Evolutionary conservation across 2,113 vertebrate genomes (phyloP).

Genomic region (Pyxicephalus adspersus): DNA sequence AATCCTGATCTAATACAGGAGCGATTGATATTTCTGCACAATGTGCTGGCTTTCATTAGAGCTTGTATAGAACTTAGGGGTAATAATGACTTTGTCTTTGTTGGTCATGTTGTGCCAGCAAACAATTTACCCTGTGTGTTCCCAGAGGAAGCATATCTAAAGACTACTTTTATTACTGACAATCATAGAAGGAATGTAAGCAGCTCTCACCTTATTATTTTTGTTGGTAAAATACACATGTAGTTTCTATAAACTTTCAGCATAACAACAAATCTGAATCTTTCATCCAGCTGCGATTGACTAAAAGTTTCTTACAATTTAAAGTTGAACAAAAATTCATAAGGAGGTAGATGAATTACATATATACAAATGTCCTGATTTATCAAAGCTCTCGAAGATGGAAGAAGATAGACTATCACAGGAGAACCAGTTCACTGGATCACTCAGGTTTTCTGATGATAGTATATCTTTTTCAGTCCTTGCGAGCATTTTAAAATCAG

Average conservation of each 20-base stretch:
- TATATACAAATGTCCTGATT: too few species aligned
- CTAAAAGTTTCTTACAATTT: too few species aligned
- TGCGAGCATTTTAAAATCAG: too few species aligned
- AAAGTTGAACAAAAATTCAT: too few species aligned
- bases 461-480: too few species aligned
- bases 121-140: background rate
- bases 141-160: slow-evolving; percentile 10
- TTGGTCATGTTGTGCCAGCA: slow-evolving; percentile 19
- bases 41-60: slow-evolving; percentile 33
- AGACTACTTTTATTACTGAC: background rate
- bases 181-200: slow-evolving; percentile 12
- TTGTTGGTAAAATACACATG: background rate
- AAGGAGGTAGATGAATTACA: too few species aligned
- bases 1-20: slow-evolving; percentile 34
- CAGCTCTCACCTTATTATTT: background rate
- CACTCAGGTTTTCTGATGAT: too few species aligned
- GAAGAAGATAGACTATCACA: too few species aligned
- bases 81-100: slow-evolving; percentile 29
- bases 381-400: too few species aligned
- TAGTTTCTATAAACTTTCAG: background rate
- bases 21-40: slow-evolving; percentile 11
- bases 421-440: too few species aligned
- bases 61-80: background rate
- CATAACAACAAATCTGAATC: too few species aligned
- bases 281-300: too few species aligned